Percentiles rank a stretch among this genome's conserved stretches.
These are phyloP conservation scores for Hydrochoerus hydrochaeris DNA, from an alignment of 2,113 vertebrate species.

Conservation along the genomic window DNA sequence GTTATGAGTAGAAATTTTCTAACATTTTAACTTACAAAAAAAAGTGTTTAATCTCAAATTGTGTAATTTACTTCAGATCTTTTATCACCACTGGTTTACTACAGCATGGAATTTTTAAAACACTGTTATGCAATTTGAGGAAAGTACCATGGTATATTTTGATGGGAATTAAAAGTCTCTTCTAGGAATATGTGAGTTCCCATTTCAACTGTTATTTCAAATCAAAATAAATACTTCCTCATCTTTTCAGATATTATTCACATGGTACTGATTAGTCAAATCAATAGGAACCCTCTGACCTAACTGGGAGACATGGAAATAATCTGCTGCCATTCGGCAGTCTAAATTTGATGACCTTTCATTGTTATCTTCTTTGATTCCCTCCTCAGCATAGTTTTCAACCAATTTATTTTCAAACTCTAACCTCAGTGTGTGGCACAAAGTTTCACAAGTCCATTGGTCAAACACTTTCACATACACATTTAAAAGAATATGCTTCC, in stretches of 20 bases:
- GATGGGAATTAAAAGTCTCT: background rate
- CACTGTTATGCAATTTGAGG: background rate
- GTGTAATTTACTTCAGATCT: background rate
- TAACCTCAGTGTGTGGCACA: background rate
- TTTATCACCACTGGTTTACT: background rate
- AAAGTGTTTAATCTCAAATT: background rate
- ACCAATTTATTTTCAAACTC: background rate
- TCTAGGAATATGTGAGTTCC: background rate
- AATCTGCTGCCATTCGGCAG: background rate
- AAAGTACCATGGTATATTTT: background rate
- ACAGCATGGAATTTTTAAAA: background rate
- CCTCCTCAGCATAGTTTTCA: background rate
- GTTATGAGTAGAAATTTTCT: background rate
- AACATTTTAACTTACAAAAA: background rate
- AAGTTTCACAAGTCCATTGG: background rate
- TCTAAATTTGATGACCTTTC: background rate
- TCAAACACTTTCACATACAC: background rate
- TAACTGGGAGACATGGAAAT: background rate
- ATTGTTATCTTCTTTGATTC: background rate
- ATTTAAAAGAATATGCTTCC: background rate
- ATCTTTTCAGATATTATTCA: background rate
- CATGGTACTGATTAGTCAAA: background rate
- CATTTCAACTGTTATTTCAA: background rate
- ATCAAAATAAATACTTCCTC: conserved; percentile 11
- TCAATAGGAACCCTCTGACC: background rate